phyloP scores from a whole-genome alignment of 2,113 vertebrate genomes.

The Arizona elegans region DNA sequence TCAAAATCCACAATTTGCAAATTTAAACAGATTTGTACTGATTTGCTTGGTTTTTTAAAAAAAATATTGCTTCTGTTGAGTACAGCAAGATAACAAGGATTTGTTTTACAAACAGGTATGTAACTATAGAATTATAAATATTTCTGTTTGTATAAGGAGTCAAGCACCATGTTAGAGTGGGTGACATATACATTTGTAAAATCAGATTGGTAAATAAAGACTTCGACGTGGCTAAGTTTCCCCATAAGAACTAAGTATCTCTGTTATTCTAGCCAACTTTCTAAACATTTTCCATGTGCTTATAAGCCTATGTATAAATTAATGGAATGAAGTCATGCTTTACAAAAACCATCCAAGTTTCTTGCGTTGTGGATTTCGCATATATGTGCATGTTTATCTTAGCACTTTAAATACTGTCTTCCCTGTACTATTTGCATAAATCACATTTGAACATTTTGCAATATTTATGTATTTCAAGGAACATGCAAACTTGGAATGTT shows the following conservation, averaged over 20 bases:
- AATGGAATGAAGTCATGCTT: background rate
- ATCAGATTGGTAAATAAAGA: background rate
- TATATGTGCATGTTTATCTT: background rate
- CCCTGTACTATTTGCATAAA: background rate
- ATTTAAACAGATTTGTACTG: background rate
- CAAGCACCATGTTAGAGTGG: background rate
- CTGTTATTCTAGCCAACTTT: background rate
- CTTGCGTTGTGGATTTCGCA: background rate
- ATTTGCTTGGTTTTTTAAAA: background rate
- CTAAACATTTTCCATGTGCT: background rate
- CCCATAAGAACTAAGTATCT: too few relatives aligned
- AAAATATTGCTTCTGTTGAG: background rate
- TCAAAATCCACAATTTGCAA: background rate
- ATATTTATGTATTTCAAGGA: background rate
- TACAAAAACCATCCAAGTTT: background rate
- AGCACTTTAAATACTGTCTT: background rate
- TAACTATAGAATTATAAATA: background rate
- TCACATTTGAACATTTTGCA: background rate
- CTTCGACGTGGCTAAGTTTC: background rate
- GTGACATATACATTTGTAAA: background rate
- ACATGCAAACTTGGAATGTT: background rate
- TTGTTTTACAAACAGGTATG: background rate
- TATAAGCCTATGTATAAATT: background rate
- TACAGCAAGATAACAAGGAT: background rate
- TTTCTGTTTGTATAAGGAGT: background rate